phyloP scores from a whole-genome alignment of 2,113 vertebrate species.

The Ochotona curzoniae region DNA sequence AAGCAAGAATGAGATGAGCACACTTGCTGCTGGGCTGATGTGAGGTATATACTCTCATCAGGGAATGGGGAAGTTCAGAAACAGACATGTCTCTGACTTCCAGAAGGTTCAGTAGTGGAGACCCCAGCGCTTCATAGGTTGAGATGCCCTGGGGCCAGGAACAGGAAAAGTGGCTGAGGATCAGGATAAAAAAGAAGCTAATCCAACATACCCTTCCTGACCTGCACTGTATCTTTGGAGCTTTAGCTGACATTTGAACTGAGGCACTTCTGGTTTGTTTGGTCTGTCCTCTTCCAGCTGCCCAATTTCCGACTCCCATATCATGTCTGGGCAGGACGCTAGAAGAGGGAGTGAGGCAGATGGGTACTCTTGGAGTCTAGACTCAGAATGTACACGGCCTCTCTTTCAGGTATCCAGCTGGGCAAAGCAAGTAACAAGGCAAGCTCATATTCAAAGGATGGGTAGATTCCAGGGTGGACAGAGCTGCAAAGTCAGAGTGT shows the following conservation, averaged over 20 bases:
- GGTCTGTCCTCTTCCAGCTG: background rate
- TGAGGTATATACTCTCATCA: background rate
- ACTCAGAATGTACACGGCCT: background rate
- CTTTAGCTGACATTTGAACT: background rate
- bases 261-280: background rate
- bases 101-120: background rate
- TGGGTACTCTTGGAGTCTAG: background rate
- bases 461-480: background rate
- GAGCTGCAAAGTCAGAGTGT: background rate
- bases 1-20: background rate
- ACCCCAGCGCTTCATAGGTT: background rate
- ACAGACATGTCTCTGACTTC: background rate
- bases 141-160: background rate
- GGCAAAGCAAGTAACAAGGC: background rate
- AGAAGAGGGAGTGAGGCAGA: background rate
- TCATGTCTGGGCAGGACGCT: background rate
- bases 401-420: background rate
- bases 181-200: background rate
- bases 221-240: background rate
- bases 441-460: background rate
- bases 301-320: background rate
- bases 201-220: background rate
- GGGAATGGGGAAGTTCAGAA: background rate
- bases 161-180: background rate
- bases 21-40: background rate